These are phyloP conservation scores for Drosophila orosa DNA, from an alignment of 1,140 invertebrate species.

Conservation along the genomic window DNA sequence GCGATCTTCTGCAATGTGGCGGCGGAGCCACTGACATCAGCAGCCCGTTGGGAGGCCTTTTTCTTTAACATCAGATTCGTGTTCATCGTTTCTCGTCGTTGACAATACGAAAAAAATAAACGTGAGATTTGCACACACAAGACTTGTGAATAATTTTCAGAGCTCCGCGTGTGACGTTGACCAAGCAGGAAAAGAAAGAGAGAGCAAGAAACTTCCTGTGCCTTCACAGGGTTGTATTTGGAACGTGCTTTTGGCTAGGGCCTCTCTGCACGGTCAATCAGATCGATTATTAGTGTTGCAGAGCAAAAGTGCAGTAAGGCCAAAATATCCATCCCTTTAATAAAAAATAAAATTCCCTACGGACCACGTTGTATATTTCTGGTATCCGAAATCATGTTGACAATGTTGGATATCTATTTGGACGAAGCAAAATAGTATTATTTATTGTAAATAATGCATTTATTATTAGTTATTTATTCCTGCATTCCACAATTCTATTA, in stretches of 20 bases:
- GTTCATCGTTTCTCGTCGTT: constrained; percentile 39
- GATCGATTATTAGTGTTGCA: background rate
- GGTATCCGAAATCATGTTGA: no score
- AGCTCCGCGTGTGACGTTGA: background rate
- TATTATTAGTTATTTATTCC: no score
- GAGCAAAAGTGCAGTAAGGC: background rate
- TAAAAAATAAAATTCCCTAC: background rate
- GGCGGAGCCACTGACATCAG: background rate
- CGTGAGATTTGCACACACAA: background rate
- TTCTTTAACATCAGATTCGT: constrained; percentile 64
- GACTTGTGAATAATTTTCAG: constrained; percentile 2
- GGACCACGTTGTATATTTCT: no score
- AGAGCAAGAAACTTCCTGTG: background rate
- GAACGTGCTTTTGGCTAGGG: background rate
- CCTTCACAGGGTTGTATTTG: background rate
- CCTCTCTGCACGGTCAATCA: background rate
- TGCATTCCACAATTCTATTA: no score
- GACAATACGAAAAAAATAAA: constrained; percentile 2
- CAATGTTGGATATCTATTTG: no score
- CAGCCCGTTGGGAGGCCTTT: constrained; percentile 19
- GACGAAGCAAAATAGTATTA: no score
- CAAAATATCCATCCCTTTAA: background rate
- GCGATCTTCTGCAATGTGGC: background rate
- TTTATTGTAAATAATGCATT: no score
- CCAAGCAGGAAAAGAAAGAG: background rate